Conservation (phyloP, 2,113 vertebrate species). For the Alces alces region DNA sequence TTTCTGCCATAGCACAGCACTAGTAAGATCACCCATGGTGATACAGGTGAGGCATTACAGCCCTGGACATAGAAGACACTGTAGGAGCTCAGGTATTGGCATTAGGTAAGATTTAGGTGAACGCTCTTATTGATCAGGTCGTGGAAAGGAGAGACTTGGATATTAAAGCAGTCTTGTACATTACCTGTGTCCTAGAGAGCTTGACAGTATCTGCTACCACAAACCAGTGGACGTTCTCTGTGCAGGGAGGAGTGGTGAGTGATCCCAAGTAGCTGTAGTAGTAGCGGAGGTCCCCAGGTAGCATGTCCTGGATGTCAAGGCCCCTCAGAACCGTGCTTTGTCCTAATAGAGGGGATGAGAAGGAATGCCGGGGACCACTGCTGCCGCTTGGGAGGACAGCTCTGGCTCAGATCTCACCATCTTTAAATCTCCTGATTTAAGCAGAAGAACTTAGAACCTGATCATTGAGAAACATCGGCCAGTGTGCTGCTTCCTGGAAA, state of each 20-base stretch:
- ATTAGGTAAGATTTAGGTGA: too few species aligned
- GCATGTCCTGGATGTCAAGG: constrained; percentile 80
- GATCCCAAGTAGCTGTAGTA: constrained; percentile 87
- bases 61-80: rapidly evolving
- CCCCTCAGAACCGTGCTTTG: constrained; percentile 77
- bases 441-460: neutral
- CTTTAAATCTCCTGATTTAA: neutral
- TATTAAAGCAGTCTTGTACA: rapidly evolving
- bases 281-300: constrained; percentile 77
- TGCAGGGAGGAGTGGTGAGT: constrained; percentile 87
- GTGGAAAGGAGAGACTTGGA: rapidly evolving
- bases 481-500: neutral
- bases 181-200: constrained; percentile 85
- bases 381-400: neutral
- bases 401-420: neutral
- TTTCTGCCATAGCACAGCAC: neutral
- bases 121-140: neutral
- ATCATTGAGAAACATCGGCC: neutral
- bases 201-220: constrained; percentile 81
- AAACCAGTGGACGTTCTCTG: constrained; percentile 87
- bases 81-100: rapidly evolving
- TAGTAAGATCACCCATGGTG: too few species aligned
- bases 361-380: rapidly evolving
- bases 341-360: constrained; percentile 65
- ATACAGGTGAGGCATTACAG: rapidly evolving